Conservation (phyloP, 2,113 vertebrate genomes). For the Mus musculus region GRCm39 chr14:89182501-89183000, state of each 20-base stretch:
- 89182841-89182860: background rate
- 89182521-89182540: background rate
- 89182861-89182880: background rate
- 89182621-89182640: background rate
- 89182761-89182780: background rate
- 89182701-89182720: background rate
- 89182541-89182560: background rate
- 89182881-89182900: background rate
- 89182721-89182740: background rate
- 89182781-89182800: background rate
- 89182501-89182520: background rate
- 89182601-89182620: background rate
- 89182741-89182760: background rate
- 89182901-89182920: background rate
- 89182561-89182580: background rate
- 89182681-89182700: background rate
- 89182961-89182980: background rate
- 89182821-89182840: background rate
- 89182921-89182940: background rate
- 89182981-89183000: background rate
- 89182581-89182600: background rate
- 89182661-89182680: background rate
- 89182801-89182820: background rate
- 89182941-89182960: background rate
- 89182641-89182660: background rate